These are phyloP conservation scores for Pissodes strobi DNA, from an alignment of 1,140 invertebrate genomes.

Conservation along the genomic window DNA sequence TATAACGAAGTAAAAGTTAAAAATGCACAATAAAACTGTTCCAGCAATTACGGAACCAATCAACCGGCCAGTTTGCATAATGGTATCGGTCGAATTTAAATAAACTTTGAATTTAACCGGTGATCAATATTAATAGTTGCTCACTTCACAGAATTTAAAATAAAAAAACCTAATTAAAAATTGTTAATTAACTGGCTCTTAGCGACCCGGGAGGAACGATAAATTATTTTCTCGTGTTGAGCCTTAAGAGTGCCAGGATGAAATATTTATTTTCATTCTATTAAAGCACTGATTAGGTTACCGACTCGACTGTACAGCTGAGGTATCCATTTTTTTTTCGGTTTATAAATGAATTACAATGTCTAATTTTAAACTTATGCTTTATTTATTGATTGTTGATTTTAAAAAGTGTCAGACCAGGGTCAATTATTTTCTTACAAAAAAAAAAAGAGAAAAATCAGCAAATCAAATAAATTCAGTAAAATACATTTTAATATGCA, in stretches of 20 bases:
- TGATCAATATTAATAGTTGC: slow-evolving; percentile 21
- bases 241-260: slow-evolving; percentile 9
- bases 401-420: no score
- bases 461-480: no score
- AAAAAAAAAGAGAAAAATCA: no score
- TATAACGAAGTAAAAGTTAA: not conserved
- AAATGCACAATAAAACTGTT: not conserved
- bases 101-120: slow-evolving; percentile 9
- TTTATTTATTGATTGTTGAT: no score
- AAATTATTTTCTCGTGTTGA: slow-evolving; percentile 11
- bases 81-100: slow-evolving; percentile 13
- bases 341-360: no score
- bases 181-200: slow-evolving; percentile 11
- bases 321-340: no score
- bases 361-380: no score
- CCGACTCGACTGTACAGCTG: no score
- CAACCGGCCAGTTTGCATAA: slow-evolving; percentile 5
- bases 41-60: not conserved
- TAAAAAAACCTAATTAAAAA: slow-evolving; percentile 17
- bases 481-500: no score
- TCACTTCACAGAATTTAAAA: slow-evolving; percentile 8
- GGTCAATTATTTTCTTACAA: no score
- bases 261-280: no score
- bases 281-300: no score
- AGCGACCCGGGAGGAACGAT: not conserved